Evolutionary conservation across 2,797 vertebrate species (phyloP).

Genomic region (Botia almorhae): DNA sequence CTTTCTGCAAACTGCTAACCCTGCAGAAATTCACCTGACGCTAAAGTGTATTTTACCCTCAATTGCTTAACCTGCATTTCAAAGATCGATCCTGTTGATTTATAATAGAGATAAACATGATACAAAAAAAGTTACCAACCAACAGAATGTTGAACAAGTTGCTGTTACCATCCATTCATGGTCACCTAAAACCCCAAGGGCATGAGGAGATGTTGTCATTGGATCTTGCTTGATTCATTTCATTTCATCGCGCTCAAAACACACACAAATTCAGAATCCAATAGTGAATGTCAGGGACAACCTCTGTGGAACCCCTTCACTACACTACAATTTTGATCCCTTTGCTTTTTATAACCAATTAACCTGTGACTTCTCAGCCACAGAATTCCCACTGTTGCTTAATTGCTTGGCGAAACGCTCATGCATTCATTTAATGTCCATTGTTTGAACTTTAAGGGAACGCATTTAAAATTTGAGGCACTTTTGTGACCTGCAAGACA

Average conservation of each 20-base stretch:
- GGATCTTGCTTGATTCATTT: constrained; percentile 2
- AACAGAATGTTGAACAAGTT: background rate
- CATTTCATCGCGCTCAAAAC: no score
- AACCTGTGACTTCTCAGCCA: background rate
- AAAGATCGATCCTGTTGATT: background rate
- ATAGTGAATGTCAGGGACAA: background rate
- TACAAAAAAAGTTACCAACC: background rate
- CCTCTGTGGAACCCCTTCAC: constrained; percentile 11
- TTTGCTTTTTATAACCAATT: constrained; percentile 24
- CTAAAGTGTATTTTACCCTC: background rate
- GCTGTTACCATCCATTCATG: background rate
- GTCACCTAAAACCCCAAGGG: background rate
- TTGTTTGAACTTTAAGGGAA: background rate
- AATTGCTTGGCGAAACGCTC: background rate
- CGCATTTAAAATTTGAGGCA: background rate
- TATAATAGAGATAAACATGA: background rate
- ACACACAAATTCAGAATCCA: no score
- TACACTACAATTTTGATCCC: constrained; percentile 11
- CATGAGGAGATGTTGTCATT: background rate
- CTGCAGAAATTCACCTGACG: background rate
- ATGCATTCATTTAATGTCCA: background rate
- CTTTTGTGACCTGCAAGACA: no score
- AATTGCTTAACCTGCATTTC: background rate
- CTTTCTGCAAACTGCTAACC: background rate
- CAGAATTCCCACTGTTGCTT: constrained; percentile 23